A percentile compares a stretch with the other conserved stretches of the same genome.
These are phyloP conservation scores for Eulemur coronatus DNA, from an alignment of 2,797 vertebrate genomes.

Conservation along the genomic window DNA sequence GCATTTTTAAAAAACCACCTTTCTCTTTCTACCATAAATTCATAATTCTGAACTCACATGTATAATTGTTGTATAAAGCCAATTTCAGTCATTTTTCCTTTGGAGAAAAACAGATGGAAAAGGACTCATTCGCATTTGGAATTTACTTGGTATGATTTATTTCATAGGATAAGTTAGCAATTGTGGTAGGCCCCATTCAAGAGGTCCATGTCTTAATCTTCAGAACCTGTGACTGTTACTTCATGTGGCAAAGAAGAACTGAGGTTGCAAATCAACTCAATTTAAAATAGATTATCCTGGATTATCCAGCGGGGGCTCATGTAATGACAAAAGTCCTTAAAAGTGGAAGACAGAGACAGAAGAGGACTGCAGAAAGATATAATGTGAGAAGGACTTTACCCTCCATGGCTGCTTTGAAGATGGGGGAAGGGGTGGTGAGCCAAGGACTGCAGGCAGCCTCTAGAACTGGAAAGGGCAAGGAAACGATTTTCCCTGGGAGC, in stretches of 20 bases:
- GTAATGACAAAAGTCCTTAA: not conserved
- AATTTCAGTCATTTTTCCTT: slow-evolving; percentile 79
- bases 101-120: slow-evolving; percentile 83
- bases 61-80: slow-evolving; percentile 78
- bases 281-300: not conserved
- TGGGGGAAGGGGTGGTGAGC: not conserved
- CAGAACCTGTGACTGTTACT: not conserved
- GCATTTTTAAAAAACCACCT: slow-evolving; percentile 62
- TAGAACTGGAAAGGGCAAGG: not conserved
- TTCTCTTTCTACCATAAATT: slow-evolving; percentile 75
- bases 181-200: not conserved
- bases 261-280: not conserved
- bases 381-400: not conserved
- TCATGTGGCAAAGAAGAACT: not conserved
- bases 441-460: not conserved
- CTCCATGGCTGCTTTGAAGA: not conserved
- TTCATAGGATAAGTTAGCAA: slow-evolving; percentile 80
- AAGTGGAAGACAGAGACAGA: not conserved
- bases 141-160: slow-evolving; percentile 83
- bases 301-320: not conserved
- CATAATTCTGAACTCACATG: slow-evolving; percentile 77
- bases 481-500: not conserved
- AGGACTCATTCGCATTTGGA: slow-evolving; percentile 81
- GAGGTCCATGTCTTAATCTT: not conserved
- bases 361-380: not conserved